These are phyloP conservation scores for Harlomillsia oculata DNA, from an alignment of 1,140 invertebrate species.

Conservation along the genomic window DNA sequence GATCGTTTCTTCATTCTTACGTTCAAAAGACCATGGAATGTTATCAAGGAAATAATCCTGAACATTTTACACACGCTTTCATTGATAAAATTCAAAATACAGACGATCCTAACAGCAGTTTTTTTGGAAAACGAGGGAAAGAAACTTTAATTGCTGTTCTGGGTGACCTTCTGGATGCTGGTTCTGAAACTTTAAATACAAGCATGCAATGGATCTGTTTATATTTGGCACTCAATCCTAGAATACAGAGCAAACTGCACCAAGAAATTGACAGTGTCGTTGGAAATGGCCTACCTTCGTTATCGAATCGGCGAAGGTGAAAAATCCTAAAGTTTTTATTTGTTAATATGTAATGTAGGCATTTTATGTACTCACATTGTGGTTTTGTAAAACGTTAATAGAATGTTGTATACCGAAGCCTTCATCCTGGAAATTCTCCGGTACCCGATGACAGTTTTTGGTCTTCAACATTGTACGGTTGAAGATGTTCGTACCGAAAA, in stretches of 20 bases:
- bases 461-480: conserved; percentile 15
- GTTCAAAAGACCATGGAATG: neutral
- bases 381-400: neutral
- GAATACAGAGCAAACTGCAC: neutral
- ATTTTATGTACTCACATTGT: neutral
- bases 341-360: too few relatives aligned
- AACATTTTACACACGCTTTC: neutral
- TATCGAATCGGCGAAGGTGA: neutral
- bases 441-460: neutral
- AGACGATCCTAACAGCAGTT: neutral
- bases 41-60: neutral
- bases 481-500: conserved; percentile 25
- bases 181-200: conserved; percentile 1
- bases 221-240: neutral
- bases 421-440: neutral
- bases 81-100: neutral
- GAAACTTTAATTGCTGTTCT: neutral
- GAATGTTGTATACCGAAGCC: neutral
- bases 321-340: neutral
- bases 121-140: neutral
- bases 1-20: too few relatives aligned
- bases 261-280: conserved; percentile 13
- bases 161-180: neutral
- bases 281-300: neutral
- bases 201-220: neutral